A percentile compares a stretch with the other conserved stretches of the same genome.
phyloP scores from a whole-genome alignment of 2,888 invertebrate genomes.

The Prenolepis imparis region DNA sequence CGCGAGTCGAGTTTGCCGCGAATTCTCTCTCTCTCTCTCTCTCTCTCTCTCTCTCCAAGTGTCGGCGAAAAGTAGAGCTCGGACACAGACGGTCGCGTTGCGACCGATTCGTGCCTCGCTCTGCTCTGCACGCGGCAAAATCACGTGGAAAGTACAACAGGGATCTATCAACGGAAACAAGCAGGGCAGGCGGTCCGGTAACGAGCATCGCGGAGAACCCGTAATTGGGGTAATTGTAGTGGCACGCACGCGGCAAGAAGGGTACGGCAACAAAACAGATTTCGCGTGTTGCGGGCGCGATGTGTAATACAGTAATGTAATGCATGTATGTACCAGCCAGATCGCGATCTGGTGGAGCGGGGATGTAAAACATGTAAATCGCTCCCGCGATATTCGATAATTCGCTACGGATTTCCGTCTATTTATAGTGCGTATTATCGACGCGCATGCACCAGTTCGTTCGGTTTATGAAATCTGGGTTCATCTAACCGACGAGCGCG shows the following conservation, averaged over 20 bases:
- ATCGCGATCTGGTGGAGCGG: neutral
- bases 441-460: neutral
- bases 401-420: slow-evolving; percentile 5
- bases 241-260: neutral
- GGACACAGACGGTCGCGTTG: neutral
- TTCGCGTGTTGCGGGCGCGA: neutral
- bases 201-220: neutral
- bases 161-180: neutral
- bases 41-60: neutral
- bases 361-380: slow-evolving; percentile 3
- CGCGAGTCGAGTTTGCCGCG: neutral
- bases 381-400: neutral
- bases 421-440: slow-evolving; percentile 9
- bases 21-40: neutral
- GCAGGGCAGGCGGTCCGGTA: neutral
- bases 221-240: neutral
- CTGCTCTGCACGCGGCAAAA: neutral
- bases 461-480: slow-evolving; percentile 42
- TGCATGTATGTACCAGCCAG: neutral
- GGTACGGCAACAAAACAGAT: neutral
- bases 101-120: neutral
- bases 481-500: slow-evolving; percentile 18
- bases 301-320: slow-evolving; percentile 2
- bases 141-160: neutral
- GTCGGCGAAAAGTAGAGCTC: neutral